Conservation (phyloP, 2,797 vertebrate genomes). For the Lagocephalus sceleratus region DNA sequence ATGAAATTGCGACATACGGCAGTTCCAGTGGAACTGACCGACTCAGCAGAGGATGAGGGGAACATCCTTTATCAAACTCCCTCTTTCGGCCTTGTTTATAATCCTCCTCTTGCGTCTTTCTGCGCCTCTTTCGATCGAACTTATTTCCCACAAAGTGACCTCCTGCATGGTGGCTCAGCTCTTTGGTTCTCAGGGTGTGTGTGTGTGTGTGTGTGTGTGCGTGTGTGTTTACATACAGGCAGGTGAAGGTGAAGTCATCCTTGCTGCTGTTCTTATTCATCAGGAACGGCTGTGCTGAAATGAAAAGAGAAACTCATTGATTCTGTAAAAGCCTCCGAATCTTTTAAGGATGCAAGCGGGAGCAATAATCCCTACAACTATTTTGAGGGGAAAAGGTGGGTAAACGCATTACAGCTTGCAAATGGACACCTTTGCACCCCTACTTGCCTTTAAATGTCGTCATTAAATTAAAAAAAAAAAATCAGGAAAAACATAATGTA, state of each 20-base stretch:
- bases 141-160: slow-evolving; percentile 24
- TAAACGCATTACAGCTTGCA: not conserved
- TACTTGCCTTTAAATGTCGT: not conserved
- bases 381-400: not conserved
- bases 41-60: too few species aligned
- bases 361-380: not conserved
- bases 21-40: too few species aligned
- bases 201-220: too few species aligned
- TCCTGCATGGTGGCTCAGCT: not conserved
- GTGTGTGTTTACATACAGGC: slow-evolving; percentile 3
- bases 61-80: not conserved
- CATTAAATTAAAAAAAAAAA: not conserved
- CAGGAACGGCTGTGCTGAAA: slow-evolving; percentile 21
- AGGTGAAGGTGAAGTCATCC: slow-evolving; percentile 42
- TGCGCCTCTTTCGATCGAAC: slow-evolving; percentile 2
- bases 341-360: not conserved
- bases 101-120: slow-evolving; percentile 5
- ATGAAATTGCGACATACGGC: too few species aligned
- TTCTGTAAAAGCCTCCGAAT: not conserved
- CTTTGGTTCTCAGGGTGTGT: slow-evolving; percentile 9
- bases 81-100: slow-evolving; percentile 9
- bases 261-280: slow-evolving; percentile 27
- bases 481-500: not conserved
- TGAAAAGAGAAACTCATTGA: slow-evolving; percentile 32
- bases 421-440: not conserved